Conservation (phyloP, 2,113 vertebrate species). For the Campylomormyrus tamandua region DNA sequence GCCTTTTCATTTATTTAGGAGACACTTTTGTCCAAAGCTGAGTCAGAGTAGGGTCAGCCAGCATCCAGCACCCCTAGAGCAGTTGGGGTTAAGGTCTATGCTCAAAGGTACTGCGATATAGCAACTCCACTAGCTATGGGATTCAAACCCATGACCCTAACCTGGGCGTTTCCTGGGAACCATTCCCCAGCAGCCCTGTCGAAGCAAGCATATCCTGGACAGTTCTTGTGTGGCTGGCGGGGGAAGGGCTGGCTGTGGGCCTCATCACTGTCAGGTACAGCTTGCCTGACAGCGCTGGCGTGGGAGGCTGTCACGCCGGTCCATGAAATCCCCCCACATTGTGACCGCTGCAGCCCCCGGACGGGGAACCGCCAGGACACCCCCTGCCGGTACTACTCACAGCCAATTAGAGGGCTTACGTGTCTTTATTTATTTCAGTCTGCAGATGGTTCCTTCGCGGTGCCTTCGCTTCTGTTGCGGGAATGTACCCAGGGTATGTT, state of each 20-base stretch:
- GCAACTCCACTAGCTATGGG: neutral
- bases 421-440: constrained; percentile 8
- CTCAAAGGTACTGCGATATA: neutral
- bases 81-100: neutral
- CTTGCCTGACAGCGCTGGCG: neutral
- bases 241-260: neutral
- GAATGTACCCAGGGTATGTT: neutral
- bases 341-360: neutral
- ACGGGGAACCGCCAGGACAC: neutral
- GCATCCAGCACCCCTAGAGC: neutral
- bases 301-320: neutral
- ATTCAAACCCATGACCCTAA: neutral
- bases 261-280: neutral
- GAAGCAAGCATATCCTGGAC: neutral
- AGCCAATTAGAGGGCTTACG: constrained; percentile 14
- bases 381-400: neutral
- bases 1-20: neutral
- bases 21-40: neutral
- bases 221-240: neutral
- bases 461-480: neutral
- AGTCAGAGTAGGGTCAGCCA: neutral
- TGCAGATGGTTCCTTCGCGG: neutral
- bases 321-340: neutral
- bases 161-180: neutral
- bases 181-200: neutral